Base-by-base conservation (phyloP, 2,888 invertebrate genomes). In the Oxycera nigricornis region DNA sequence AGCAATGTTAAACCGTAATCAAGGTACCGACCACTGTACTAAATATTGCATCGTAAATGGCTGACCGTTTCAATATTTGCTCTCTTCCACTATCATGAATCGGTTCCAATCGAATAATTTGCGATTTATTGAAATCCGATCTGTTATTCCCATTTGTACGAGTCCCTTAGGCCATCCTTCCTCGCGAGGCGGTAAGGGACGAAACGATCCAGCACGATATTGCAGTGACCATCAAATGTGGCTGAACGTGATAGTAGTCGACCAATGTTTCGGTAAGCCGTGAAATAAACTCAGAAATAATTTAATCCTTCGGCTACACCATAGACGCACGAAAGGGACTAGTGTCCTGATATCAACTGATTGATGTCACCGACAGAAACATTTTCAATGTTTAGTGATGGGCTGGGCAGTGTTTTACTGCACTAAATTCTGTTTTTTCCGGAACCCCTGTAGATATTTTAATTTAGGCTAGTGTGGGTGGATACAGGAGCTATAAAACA, bases 241-340 rank as follows among this genome's bases (percentile, higher is more conserved):
- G 11, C 24, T 26, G 28, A 26, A 26, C 4, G 57, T 59, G 20
- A 14, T 59, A 59, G 57, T 11, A 59, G 9, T n/a, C 14, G 14
- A 24, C 57, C 57, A 59, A 35, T 62, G n/a, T 62, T 20, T 35
- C 7, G 62, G 62, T 39, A 41, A 24, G 24, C 65, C 65, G 24
- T 24, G 24, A 20, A 65, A 65, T 41, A 65, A 39, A 65, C 65
- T 39, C 65, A 6, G 7, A 41, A 65, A 65, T 65, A 65, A 65
- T 65, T 65, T 65, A 65, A 65, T 65, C 65, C 65, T 20, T 17
- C 35, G n/a, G 26, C 4, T 24, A 1, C 57, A 59, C 28, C 17
- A 31, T 31, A 31, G 14, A 62, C 2, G 39, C 4, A 7, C 7
- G 6, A 26, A 22, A 11, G 62, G 26, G 7, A 17, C 20, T 22